These are phyloP conservation scores for Parnassius apollo DNA, from an alignment of 2,888 invertebrate genomes.

Conservation along the genomic window DNA sequence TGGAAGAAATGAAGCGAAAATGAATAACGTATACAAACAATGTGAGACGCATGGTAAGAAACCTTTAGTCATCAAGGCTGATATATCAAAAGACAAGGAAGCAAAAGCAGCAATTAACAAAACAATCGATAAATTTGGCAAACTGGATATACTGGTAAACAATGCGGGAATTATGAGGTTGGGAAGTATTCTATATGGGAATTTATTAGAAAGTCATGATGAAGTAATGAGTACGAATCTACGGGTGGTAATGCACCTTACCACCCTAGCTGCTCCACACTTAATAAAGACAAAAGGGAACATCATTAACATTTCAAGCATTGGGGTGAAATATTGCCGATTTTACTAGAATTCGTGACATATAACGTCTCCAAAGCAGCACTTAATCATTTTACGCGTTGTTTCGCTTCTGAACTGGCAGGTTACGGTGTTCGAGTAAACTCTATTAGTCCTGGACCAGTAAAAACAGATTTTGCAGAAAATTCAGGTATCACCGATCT, in stretches of 20 bases:
- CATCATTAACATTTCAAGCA: conserved; percentile 43
- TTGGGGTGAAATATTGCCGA: conserved; percentile 28
- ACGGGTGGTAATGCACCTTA: conserved; percentile 36
- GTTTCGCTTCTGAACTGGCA: conserved; percentile 40
- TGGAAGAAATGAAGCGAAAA: conserved; percentile 83
- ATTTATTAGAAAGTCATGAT: conserved; percentile 43
- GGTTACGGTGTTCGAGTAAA: conserved; percentile 43
- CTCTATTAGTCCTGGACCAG: conserved; percentile 84
- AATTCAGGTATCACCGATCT: conserved; percentile 23
- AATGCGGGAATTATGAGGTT: conserved; percentile 41
- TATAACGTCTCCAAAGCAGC: conserved; percentile 42
- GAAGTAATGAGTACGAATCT: conserved; percentile 41
- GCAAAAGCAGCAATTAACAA: conserved; percentile 36
- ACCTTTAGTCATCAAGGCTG: conserved; percentile 42
- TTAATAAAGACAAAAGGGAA: conserved; percentile 43
- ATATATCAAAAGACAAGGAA: conserved; percentile 44
- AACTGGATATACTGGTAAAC: conserved; percentile 47
- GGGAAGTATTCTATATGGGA: conserved; percentile 33
- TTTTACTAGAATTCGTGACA: conserved; percentile 17
- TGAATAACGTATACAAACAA: conserved; percentile 73
- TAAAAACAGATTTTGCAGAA: conserved; percentile 39
- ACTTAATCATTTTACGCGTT: conserved; percentile 40
- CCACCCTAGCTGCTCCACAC: conserved; percentile 39
- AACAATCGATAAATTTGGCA: conserved; percentile 41
- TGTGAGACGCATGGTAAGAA: conserved; percentile 33